Evolutionary conservation across 2,113 vertebrate genomes (phyloP), one percentile per base, ranked within the genome.

Genomic region (Pterophyllum scalare): DNA sequence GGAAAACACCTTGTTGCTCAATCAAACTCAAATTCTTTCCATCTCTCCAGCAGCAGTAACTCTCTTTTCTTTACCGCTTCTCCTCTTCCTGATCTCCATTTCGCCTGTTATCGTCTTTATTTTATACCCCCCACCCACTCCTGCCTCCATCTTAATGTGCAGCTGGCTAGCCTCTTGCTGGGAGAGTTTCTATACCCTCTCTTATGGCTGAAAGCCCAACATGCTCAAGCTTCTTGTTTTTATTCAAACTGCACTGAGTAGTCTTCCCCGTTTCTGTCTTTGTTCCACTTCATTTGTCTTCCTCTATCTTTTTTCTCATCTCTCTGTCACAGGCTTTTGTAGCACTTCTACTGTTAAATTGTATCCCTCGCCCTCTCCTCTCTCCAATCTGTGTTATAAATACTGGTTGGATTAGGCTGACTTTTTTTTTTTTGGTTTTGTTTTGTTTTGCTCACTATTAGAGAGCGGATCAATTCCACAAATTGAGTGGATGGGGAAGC

Each of bases 391-490:
- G 80, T 77, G 83, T 85, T 87, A 80, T 86, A 84, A 89, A 91
- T 86, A 87, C 62, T 76, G 80, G 56, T 72, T 87, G 87, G 87
- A 88, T 91, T 89, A 90, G 80, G 82, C 59, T 9, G 84, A 86
- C 83, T 90, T 91, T 94, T 65, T 28, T 92, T 86, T 79, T 38
- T 38, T 9, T 91, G 12, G 49, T 13, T 70, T 49, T 26, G 11
- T 70, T 28, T 52, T 49, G 43, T 70, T 93, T 92, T 77, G 81
- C 84, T 91, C 88, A 84, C 81, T 87, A 86, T 92, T 88, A 92
- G 78, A 67, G 72, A 92, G 80, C 24, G 58, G 93, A 92, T 94
- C 93, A 94, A 93, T 91, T 90, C 84, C 77, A 77, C 90, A 93
- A 93, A 94, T 91, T 93, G 91, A 91, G 91, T 40, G 85, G 86